phyloP scores from a whole-genome alignment of 2,888 invertebrate genomes.

The Dryocosmus kuriphilus region DNA sequence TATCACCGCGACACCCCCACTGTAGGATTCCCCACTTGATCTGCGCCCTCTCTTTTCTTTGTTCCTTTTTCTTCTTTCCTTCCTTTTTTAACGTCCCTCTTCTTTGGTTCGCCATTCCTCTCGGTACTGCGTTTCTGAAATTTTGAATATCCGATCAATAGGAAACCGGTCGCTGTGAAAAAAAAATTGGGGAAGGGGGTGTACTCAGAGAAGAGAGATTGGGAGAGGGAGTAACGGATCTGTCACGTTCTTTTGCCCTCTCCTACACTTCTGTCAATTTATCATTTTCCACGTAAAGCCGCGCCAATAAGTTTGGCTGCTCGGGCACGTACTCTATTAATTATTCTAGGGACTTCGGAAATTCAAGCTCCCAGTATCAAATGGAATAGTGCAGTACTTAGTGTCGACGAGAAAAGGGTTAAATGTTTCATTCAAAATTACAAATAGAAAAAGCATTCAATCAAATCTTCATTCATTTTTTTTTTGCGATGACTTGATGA shows the following conservation, averaged over 20 bases:
- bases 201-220: constrained; percentile 43
- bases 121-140: constrained; percentile 68
- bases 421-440: no score
- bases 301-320: constrained; percentile 52
- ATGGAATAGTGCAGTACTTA: constrained; percentile 13
- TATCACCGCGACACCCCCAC: constrained; percentile 50
- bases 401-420: not conserved
- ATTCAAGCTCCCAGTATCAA: constrained; percentile 46
- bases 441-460: no score
- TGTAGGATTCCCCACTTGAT: constrained; percentile 41
- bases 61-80: constrained; percentile 39
- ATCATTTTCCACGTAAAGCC: constrained; percentile 66
- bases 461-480: no score
- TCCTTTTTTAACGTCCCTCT: constrained; percentile 51
- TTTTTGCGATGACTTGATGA: no score
- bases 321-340: constrained; percentile 59
- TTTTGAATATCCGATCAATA: constrained; percentile 76
- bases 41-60: constrained; percentile 45
- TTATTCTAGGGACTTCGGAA: constrained; percentile 57
- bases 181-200: constrained; percentile 55
- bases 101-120: constrained; percentile 43
- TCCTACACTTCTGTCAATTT: constrained; percentile 66
- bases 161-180: constrained; percentile 66
- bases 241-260: constrained; percentile 56
- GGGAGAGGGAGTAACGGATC: constrained; percentile 58